A percentile compares a stretch with the other conserved stretches of the same genome.
These are phyloP conservation scores for Synanthedon andrenaeformis DNA, from an alignment of 2,888 invertebrate genomes.

Conservation along the genomic window DNA sequence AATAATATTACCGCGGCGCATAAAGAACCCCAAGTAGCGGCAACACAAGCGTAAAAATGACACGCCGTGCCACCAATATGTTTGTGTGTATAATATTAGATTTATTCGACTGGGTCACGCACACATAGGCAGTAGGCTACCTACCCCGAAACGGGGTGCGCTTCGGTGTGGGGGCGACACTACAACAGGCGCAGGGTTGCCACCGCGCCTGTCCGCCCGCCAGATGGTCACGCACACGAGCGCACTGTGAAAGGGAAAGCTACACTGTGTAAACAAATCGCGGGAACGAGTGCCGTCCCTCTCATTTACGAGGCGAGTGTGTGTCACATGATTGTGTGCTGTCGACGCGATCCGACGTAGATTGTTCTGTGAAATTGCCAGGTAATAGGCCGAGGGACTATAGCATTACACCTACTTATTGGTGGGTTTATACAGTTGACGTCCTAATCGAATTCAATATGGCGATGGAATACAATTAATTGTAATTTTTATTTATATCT, in stretches of 20 bases:
- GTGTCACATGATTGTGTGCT: conserved; percentile 59
- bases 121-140: conserved; percentile 40
- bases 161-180: conserved; percentile 50
- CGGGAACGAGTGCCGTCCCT: conserved; percentile 54
- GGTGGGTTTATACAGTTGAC: conserved; percentile 55
- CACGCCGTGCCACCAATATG: conserved; percentile 65
- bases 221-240: conserved; percentile 63
- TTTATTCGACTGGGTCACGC: conserved; percentile 70
- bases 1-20: conserved; percentile 67
- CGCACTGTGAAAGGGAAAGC: conserved; percentile 60
- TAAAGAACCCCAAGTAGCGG: conserved; percentile 67
- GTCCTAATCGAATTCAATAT: conserved; percentile 61
- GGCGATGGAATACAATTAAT: conserved; percentile 21
- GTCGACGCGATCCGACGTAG: conserved; percentile 57
- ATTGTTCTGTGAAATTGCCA: conserved; percentile 71
- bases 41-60: conserved; percentile 70
- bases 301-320: conserved; percentile 52
- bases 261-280: conserved; percentile 69
- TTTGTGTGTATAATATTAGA: conserved; percentile 67
- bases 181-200: conserved; percentile 38
- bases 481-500: not conserved
- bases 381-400: conserved; percentile 68
- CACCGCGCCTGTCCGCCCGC: conserved; percentile 49
- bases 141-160: conserved; percentile 58
- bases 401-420: conserved; percentile 67